Base-by-base conservation (phyloP, 2,113 vertebrate species). In the Entelurus aequoreus region DNA sequence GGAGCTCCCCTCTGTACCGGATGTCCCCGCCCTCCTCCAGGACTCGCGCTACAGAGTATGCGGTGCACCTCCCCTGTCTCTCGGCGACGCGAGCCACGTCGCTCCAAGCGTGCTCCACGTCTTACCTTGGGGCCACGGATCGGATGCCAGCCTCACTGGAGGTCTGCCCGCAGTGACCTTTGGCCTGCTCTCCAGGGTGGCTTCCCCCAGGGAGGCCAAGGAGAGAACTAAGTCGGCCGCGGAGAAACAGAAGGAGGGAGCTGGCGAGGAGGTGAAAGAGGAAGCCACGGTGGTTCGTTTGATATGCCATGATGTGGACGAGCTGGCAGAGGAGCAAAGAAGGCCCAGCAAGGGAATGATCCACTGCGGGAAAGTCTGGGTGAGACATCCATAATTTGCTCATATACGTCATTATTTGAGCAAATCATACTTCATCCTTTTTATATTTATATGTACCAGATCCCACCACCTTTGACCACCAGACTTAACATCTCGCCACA, bases 301-400 rank as follows among this genome's bases (percentile, higher is more conserved):
- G 1, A 78, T 96, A 61, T 95, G 92, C 86, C 96, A 96, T 12
- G 89, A 82, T 65, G 83, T 85, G 60, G 92, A 95, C 67, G 88
- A 92, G 62, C 78, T 93, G 59, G 78, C 85, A 71, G 85, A 75
- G 59, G 60, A 78, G 54, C 66, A 89, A 35, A 88, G 77, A 28
- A 79, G 66, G 68, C 84, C 72, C 70, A 88, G 65, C 63, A 70
- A 63, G 44, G 68, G 86, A 75, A 89, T 87, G 21, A 83, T 95
- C 3, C 93, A 94, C 69, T 79, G 84, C 80, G 95, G 95, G 65
- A 91, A 86, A 90, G 91, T 97, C 56, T 98, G 95, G 96, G 97
- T 99, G 75, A 94, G 94, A 50, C 8, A 1, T 15, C 21, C 46
- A 48, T 19, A 48, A 4, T 7, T 46, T 13, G 6, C 36, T 2